phyloP scores from a whole-genome alignment of 2,888 invertebrate genomes.

The Nomada ruficornis region DNA sequence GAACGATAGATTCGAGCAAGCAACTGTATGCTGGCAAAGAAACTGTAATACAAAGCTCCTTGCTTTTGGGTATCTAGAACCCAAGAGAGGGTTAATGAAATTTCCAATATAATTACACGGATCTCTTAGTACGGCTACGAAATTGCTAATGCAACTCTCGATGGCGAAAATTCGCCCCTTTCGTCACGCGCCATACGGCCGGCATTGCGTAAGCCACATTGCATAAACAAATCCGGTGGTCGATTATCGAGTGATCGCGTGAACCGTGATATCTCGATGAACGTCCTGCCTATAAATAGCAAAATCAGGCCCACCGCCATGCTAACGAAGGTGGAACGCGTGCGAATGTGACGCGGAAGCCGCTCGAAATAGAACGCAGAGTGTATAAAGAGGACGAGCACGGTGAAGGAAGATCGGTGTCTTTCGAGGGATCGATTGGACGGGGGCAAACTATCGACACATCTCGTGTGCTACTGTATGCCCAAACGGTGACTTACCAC shows the following conservation, averaged over 20 bases:
- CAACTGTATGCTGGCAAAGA: too few relatives aligned
- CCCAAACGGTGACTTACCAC: conserved; percentile 86
- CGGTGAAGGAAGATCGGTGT: conserved; percentile 27
- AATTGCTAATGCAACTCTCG: neutral
- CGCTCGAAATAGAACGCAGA: conserved; percentile 32
- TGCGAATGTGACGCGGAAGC: conserved; percentile 37
- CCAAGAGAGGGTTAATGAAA: too few relatives aligned
- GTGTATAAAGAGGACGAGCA: neutral
- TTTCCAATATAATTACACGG: too few relatives aligned
- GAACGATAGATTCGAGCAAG: too few relatives aligned
- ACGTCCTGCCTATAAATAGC: conserved; percentile 12
- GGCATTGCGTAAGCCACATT: neutral
- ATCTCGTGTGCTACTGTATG: neutral
- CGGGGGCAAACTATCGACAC: conserved; percentile 8
- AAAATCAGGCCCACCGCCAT: neutral
- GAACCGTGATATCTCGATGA: conserved; percentile 6
- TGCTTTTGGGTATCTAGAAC: too few relatives aligned
- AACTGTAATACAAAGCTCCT: too few relatives aligned
- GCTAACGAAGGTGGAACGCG: conserved; percentile 18
- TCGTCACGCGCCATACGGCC: too few relatives aligned
- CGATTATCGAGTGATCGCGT: conserved; percentile 20
- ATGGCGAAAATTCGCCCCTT: neutral
- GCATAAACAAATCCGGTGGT: conserved; percentile 6
- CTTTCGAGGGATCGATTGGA: conserved; percentile 41
- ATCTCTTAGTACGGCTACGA: neutral